Percentiles rank a stretch among this genome's conserved stretches.
phyloP scores from a whole-genome alignment of 2,797 vertebrate genomes.

The Scolopax bukidnonensis region DNA sequence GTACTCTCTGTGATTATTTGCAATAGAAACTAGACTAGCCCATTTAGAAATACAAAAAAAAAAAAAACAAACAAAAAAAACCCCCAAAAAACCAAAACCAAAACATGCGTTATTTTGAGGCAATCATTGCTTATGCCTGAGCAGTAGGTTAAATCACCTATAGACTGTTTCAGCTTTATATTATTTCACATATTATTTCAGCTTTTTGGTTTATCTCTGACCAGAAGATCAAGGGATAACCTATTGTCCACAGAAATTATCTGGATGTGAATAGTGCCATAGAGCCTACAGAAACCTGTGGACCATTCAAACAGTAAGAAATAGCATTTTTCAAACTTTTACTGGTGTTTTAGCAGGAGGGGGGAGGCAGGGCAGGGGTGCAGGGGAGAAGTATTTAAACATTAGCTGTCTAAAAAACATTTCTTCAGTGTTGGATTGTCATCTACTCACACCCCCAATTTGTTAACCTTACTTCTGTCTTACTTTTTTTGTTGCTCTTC shows the following conservation, averaged over 20 bases:
- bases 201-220: background rate
- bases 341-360: no score
- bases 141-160: background rate
- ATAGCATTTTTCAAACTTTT: background rate
- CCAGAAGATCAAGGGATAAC: background rate
- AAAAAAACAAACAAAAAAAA: no score
- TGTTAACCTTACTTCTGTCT: background rate
- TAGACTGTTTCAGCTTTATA: background rate
- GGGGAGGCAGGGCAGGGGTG: fast-evolving
- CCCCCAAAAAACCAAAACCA: no score
- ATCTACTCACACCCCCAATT: background rate
- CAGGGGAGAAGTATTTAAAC: background rate
- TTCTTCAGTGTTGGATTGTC: background rate
- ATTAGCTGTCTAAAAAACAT: background rate
- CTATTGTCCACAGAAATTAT: background rate
- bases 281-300: background rate
- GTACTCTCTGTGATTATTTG: background rate
- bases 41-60: background rate
- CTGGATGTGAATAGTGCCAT: background rate
- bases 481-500: background rate
- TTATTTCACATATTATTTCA: background rate
- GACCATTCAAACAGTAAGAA: background rate
- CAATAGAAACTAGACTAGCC: background rate
- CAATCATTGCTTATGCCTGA: background rate
- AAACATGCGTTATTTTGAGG: background rate